phyloP scores from a whole-genome alignment of 2,113 vertebrate genomes.

The Ranitomeya variabilis region DNA sequence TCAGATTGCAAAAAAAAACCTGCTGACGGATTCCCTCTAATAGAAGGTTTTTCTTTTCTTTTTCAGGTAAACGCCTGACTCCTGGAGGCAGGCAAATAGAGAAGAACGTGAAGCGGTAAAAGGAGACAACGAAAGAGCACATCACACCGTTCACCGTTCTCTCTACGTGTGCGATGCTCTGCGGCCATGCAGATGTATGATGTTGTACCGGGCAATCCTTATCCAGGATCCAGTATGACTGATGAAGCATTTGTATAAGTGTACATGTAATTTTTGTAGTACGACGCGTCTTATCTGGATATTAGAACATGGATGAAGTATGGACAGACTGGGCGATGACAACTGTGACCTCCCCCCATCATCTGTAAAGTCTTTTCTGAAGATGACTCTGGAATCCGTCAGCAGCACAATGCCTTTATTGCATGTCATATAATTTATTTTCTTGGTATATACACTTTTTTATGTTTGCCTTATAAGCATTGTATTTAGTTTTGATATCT shows the following conservation, averaged over 20 bases:
- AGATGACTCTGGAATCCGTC: neutral
- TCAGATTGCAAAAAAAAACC: no score
- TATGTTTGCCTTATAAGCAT: neutral
- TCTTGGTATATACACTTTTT: neutral
- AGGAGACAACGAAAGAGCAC: slow-evolving; percentile 52
- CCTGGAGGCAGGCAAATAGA: slow-evolving; percentile 77
- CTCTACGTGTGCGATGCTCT: slow-evolving; percentile 76
- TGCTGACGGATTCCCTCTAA: no score
- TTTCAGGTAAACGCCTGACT: slow-evolving; percentile 91
- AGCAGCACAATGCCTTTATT: neutral
- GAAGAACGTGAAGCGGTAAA: slow-evolving; percentile 63
- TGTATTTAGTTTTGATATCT: neutral
- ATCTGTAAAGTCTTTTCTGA: neutral
- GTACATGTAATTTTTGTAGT: slow-evolving; percentile 35
- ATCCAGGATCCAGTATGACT: slow-evolving; percentile 78
- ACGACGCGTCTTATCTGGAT: neutral
- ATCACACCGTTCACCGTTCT: slow-evolving; percentile 61
- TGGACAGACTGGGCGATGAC: neutral
- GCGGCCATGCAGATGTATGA: slow-evolving; percentile 82
- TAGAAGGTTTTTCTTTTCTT: neutral
- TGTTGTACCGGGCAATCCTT: slow-evolving; percentile 88
- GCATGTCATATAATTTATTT: slow-evolving; percentile 2
- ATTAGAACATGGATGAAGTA: neutral
- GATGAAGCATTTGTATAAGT: slow-evolving; percentile 42
- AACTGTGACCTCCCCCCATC: neutral